Evolutionary conservation across 1,140 invertebrate genomes (phyloP).

Genomic region (Lordiphosa mommai): DNA sequence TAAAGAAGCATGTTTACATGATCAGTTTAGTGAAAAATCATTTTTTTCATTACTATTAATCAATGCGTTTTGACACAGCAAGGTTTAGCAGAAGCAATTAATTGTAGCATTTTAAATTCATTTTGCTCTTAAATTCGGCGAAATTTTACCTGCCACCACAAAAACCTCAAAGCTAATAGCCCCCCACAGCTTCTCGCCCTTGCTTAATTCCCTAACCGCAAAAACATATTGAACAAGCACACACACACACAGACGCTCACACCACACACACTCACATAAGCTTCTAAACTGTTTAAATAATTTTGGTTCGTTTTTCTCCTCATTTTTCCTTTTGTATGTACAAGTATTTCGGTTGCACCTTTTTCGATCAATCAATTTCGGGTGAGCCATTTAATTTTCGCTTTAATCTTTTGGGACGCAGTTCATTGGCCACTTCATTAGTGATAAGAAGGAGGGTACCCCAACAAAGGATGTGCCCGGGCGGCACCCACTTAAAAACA

Average conservation of each 20-base stretch:
- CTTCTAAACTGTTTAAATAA: conserved; percentile 37
- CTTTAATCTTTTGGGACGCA: conserved; percentile 71
- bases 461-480: conserved; percentile 52
- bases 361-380: conserved; percentile 72
- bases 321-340: conserved; percentile 17
- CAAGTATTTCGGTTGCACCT: conserved; percentile 37
- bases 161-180: too few relatives aligned
- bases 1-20: too few relatives aligned
- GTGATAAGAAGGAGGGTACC: conserved; percentile 46
- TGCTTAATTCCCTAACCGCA: neutral
- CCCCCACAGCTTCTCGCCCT: neutral
- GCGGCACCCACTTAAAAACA: conserved; percentile 73
- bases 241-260: neutral
- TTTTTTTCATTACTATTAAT: too few relatives aligned
- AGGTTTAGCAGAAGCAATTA: too few relatives aligned
- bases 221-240: conserved; percentile 2
- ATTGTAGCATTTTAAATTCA: too few relatives aligned
- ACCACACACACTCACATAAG: neutral
- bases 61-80: too few relatives aligned
- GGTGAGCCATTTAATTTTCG: conserved; percentile 65
- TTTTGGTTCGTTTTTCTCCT: conserved; percentile 21
- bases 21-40: too few relatives aligned
- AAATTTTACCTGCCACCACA: too few relatives aligned
- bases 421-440: conserved; percentile 77
- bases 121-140: too few relatives aligned